phyloP scores from a whole-genome alignment of 2,888 invertebrate genomes.

The Tyria jacobaeae region DNA sequence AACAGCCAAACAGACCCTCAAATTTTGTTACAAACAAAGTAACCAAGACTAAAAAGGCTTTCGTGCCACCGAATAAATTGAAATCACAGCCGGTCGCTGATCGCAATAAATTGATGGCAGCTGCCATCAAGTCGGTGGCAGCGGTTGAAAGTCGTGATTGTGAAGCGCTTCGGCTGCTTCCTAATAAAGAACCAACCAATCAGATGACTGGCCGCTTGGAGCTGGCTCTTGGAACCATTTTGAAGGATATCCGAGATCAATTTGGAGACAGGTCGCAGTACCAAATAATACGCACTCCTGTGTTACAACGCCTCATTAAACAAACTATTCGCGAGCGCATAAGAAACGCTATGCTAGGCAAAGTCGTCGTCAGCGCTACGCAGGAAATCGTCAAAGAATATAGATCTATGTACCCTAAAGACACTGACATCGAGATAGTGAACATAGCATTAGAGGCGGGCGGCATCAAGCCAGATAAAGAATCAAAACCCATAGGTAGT shows the following conservation, averaged over 20 bases:
- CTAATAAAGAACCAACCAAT: constrained; percentile 56
- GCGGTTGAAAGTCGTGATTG: constrained; percentile 14
- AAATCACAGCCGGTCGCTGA: constrained; percentile 41
- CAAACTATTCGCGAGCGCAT: constrained; percentile 69
- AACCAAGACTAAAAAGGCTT: constrained; percentile 49
- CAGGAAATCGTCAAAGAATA: constrained; percentile 59
- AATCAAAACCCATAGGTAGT: constrained; percentile 52
- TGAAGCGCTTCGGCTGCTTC: constrained; percentile 45
- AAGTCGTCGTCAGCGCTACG: constrained; percentile 56
- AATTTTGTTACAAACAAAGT: constrained; percentile 58
- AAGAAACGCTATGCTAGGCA: constrained; percentile 63
- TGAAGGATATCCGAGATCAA: constrained; percentile 62
- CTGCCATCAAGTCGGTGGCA: constrained; percentile 29
- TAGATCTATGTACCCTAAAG: constrained; percentile 57
- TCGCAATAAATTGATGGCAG: constrained; percentile 46
- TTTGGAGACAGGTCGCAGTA: constrained; percentile 30
- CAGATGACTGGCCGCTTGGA: constrained; percentile 72
- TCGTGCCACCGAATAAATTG: constrained; percentile 49
- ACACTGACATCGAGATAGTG: constrained; percentile 64
- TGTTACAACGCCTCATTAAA: constrained; percentile 61
- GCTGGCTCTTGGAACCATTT: constrained; percentile 67
- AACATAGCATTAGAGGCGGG: constrained; percentile 52
- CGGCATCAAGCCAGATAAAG: constrained; percentile 20
- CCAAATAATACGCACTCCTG: constrained; percentile 31
- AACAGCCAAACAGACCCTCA: constrained; percentile 21